These are phyloP conservation scores for Astyanax mexicanus DNA, from an alignment of 2,797 vertebrate species.

Conservation along the genomic window DNA sequence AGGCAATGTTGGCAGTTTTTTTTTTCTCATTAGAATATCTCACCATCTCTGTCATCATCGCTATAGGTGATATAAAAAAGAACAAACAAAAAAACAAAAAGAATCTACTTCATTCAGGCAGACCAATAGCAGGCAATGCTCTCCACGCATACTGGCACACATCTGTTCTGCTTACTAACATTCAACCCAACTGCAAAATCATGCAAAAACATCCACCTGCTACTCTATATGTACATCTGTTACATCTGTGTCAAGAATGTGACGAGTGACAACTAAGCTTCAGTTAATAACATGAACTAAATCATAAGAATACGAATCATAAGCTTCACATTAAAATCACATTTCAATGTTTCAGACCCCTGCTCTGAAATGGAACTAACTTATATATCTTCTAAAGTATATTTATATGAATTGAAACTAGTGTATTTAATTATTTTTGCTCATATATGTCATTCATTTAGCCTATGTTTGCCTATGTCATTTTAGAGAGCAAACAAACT, in stretches of 20 bases:
- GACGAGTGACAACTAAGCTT: not conserved
- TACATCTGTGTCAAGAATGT: slow-evolving; percentile 25
- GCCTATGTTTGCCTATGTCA: too few relatives aligned
- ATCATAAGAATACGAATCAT: not conserved
- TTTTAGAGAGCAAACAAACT: not conserved
- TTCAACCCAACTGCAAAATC: slow-evolving; percentile 49
- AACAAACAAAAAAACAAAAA: not conserved
- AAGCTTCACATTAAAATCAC: not conserved
- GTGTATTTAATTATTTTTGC: not conserved
- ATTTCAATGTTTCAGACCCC: slow-evolving; percentile 1
- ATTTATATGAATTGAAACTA: too few relatives aligned
- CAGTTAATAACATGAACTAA: not conserved
- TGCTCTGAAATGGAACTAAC: not conserved
- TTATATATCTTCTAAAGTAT: too few relatives aligned
- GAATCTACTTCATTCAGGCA: not conserved
- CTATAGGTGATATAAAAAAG: slow-evolving; percentile 13
- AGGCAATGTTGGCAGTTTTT: slow-evolving; percentile 25
- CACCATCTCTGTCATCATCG: slow-evolving; percentile 29
- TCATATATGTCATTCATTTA: not conserved
- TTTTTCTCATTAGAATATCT: not conserved
- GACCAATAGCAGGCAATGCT: slow-evolving; percentile 9
- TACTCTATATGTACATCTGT: slow-evolving; percentile 61
- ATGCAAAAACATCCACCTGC: slow-evolving; percentile 60
- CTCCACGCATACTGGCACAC: slow-evolving; percentile 31
- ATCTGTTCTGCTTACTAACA: slow-evolving; percentile 28